These are phyloP conservation scores for Bhutanitis thaidina DNA, from an alignment of 2,888 invertebrate genomes.

Conservation along the genomic window DNA sequence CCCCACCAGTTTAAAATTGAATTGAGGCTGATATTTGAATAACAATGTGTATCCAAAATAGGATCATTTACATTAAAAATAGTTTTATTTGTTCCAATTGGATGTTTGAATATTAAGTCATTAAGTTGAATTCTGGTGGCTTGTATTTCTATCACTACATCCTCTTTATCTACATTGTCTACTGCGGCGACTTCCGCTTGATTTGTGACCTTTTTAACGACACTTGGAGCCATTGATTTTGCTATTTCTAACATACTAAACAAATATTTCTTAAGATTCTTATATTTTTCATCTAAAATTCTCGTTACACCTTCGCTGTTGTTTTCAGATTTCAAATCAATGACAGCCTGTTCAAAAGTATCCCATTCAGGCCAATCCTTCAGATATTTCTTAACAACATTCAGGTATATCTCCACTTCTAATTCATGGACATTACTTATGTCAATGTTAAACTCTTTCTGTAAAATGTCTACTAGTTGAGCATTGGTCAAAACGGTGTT, in stretches of 20 bases:
- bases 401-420: constrained; percentile 55
- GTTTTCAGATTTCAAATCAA: constrained; percentile 32
- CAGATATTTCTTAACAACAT: constrained; percentile 54
- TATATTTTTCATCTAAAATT: constrained; percentile 44
- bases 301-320: constrained; percentile 30
- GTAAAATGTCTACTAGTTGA: constrained; percentile 51
- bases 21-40: constrained; percentile 24
- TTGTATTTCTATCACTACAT: constrained; percentile 42
- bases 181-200: constrained; percentile 11
- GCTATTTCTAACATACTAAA: constrained; percentile 37
- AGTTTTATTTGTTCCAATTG: constrained; percentile 32
- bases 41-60: constrained; percentile 29
- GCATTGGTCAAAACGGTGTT: constrained; percentile 55
- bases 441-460: constrained; percentile 49
- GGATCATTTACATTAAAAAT: constrained; percentile 41
- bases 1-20: constrained; percentile 43
- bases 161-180: constrained; percentile 15
- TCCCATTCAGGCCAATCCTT: constrained; percentile 70
- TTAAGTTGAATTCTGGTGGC: constrained; percentile 44
- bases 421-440: constrained; percentile 39
- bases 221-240: constrained; percentile 33
- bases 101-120: constrained; percentile 39
- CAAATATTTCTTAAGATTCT: constrained; percentile 46
- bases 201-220: constrained; percentile 27
- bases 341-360: constrained; percentile 45